phyloP scores from a whole-genome alignment of 2,113 vertebrate species.

The Cygnus atratus region DNA sequence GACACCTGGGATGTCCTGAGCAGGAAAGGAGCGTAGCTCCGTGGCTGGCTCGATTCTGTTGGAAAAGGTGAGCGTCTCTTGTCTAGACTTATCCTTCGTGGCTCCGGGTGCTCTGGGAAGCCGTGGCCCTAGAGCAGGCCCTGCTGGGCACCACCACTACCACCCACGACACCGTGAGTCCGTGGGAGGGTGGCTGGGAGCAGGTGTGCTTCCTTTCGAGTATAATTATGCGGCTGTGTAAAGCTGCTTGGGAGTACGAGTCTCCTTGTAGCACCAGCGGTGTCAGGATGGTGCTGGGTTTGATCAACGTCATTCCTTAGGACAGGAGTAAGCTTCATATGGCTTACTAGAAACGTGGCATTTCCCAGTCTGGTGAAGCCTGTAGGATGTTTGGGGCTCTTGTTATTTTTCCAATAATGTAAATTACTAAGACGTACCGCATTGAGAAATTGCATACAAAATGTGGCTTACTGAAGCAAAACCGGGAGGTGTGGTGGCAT shows the following conservation, averaged over 20 bases:
- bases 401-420: not conserved
- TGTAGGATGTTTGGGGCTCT: not conserved
- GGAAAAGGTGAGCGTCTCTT: not conserved
- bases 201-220: not conserved
- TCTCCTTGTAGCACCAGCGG: not conserved
- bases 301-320: not conserved
- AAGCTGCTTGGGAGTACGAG: not conserved
- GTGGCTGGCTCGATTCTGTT: not conserved
- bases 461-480: not conserved
- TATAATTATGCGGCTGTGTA: not conserved
- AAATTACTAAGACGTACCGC: not conserved
- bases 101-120: not conserved
- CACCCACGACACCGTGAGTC: rapidly evolving
- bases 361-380: not conserved
- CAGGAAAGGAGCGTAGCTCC: not conserved
- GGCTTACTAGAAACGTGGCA: not conserved
- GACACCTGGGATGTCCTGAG: rapidly evolving
- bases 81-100: not conserved
- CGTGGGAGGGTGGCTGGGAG: not conserved
- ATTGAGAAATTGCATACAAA: not conserved
- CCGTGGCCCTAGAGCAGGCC: not conserved
- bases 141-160: rapidly evolving
- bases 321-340: not conserved
- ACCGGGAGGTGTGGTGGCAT: not conserved
- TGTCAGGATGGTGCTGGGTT: not conserved